These are phyloP conservation scores for Atractosteus spatula DNA, from an alignment of 2,113 vertebrate species.

Conservation along the genomic window DNA sequence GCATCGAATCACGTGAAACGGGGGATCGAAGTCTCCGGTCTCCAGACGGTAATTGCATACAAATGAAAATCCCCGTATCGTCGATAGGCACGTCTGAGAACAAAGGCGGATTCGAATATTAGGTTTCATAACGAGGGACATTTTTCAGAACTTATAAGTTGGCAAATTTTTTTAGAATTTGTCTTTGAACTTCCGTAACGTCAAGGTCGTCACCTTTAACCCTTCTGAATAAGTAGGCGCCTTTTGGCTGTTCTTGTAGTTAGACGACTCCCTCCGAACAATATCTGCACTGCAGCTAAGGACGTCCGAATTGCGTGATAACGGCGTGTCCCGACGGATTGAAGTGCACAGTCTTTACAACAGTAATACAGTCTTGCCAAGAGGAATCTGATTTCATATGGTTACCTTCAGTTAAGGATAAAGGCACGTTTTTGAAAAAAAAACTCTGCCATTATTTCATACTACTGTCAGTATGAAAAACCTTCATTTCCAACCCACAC, in stretches of 20 bases:
- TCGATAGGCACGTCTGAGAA: neutral
- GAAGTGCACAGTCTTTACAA: no score
- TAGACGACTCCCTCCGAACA: conserved; percentile 34
- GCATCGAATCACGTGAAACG: no score
- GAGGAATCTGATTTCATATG: no score
- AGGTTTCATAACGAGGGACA: neutral
- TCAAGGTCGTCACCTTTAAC: conserved; percentile 91
- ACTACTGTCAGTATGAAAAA: no score
- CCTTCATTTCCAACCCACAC: no score
- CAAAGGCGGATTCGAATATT: neutral
- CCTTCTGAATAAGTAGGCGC: conserved; percentile 81
- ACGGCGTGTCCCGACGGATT: neutral
- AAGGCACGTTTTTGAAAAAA: no score
- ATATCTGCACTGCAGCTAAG: conserved; percentile 36
- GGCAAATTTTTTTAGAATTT: conserved; percentile 68
- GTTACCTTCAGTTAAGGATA: no score
- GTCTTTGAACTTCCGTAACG: conserved; percentile 89
- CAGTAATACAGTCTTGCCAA: no score
- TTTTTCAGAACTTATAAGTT: neutral
- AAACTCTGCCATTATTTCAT: no score
- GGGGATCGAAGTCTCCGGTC: no score
- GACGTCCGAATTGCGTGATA: conserved; percentile 28
- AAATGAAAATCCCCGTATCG: neutral
- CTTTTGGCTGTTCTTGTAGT: conserved; percentile 73
- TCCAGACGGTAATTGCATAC: neutral